These are phyloP conservation scores for Diorhabda sublineata DNA, from an alignment of 1,140 invertebrate genomes.

Conservation along the genomic window DNA sequence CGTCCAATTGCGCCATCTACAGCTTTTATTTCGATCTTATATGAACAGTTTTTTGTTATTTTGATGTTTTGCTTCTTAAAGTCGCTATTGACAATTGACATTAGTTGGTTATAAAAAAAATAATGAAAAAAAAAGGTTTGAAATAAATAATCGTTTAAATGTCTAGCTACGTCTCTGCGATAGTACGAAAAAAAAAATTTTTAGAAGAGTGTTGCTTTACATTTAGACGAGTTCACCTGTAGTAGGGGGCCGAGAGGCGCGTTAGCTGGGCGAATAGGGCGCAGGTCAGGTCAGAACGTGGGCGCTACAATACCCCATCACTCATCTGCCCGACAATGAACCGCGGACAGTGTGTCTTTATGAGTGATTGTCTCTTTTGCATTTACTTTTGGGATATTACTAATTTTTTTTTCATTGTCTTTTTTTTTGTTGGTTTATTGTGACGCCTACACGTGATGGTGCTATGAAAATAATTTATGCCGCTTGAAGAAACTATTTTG, in stretches of 20 bases:
- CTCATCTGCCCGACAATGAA: constrained; percentile 1
- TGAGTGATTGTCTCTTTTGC: background rate
- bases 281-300: background rate
- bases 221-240: constrained; percentile 1
- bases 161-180: too few species aligned
- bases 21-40: too few species aligned
- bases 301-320: background rate
- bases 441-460: background rate
- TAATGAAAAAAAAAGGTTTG: too few species aligned
- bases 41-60: too few species aligned
- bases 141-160: too few species aligned
- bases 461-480: too few species aligned
- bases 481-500: too few species aligned
- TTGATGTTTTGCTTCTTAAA: too few species aligned
- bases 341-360: constrained; percentile 1
- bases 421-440: background rate
- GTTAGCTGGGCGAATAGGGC: background rate
- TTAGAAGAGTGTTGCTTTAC: background rate
- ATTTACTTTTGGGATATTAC: background rate
- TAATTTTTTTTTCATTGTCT: background rate
- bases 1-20: too few species aligned
- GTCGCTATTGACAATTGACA: too few species aligned
- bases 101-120: too few species aligned
- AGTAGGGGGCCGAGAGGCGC: background rate
- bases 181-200: too few species aligned